Conservation (phyloP, 1,140 invertebrate genomes). For the Cydia amplana region DNA sequence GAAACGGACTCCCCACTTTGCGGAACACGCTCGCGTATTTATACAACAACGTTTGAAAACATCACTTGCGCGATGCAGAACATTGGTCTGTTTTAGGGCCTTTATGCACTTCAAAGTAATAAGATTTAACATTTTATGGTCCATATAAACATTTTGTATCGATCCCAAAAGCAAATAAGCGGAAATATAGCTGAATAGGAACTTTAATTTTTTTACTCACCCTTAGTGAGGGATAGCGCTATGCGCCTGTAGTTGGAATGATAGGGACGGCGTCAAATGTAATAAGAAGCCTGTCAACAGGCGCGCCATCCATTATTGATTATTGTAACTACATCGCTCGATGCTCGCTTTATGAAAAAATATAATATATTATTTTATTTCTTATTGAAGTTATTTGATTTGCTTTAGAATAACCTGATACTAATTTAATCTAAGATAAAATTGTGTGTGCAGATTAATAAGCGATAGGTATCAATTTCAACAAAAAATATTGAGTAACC, state of each 20-base stretch:
- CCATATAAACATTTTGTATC: neutral
- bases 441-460: too few relatives aligned
- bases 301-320: slow-evolving; percentile 25
- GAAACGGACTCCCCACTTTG: slow-evolving; percentile 30
- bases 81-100: too few relatives aligned
- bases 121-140: neutral
- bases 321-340: neutral
- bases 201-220: neutral
- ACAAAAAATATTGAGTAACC: too few relatives aligned
- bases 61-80: slow-evolving; percentile 7
- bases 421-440: neutral
- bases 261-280: slow-evolving; percentile 3
- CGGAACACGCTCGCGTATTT: neutral
- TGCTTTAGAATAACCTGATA: neutral
- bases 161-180: neutral
- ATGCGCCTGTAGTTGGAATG: neutral
- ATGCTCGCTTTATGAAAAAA: neutral
- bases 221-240: slow-evolving; percentile 15
- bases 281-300: neutral
- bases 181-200: neutral
- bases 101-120: neutral
- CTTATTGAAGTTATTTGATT: neutral
- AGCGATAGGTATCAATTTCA: too few relatives aligned
- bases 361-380: neutral
- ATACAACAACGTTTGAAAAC: neutral